Conservation (phyloP, 2,888 invertebrate species). For the Ctena decussata region DNA sequence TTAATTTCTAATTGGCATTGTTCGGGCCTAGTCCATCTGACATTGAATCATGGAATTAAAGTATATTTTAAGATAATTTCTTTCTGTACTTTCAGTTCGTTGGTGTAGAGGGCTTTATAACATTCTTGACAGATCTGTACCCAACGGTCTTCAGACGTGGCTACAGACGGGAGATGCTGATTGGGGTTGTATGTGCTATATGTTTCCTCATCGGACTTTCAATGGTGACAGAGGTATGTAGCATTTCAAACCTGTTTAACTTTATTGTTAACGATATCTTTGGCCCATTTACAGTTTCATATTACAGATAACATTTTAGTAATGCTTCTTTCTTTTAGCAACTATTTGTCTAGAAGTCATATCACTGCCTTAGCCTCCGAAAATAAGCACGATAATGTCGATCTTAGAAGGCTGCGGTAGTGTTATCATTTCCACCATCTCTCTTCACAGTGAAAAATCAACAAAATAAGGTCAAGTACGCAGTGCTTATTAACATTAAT, state of each 20-base stretch:
- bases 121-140: constrained; percentile 89
- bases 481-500: no score
- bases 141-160: constrained; percentile 88
- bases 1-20: no score
- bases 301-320: background rate
- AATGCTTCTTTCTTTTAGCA: background rate
- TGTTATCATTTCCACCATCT: no score
- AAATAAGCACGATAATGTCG: no score
- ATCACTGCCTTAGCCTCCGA: no score
- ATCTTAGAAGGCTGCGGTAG: no score
- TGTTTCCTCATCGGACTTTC: constrained; percentile 89
- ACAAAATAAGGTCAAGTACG: no score
- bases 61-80: no score
- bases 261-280: background rate
- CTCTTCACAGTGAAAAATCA: no score
- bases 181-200: constrained; percentile 88
- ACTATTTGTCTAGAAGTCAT: no score
- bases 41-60: no score
- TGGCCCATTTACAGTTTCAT: constrained; percentile 5
- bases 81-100: constrained; percentile 88
- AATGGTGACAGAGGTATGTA: constrained; percentile 89
- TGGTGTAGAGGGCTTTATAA: constrained; percentile 90
- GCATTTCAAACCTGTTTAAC: background rate
- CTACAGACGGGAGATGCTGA: constrained; percentile 90
- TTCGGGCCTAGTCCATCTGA: no score